These are phyloP conservation scores for Rissa tridactyla DNA, from an alignment of 2,113 vertebrate genomes.

Conservation along the genomic window DNA sequence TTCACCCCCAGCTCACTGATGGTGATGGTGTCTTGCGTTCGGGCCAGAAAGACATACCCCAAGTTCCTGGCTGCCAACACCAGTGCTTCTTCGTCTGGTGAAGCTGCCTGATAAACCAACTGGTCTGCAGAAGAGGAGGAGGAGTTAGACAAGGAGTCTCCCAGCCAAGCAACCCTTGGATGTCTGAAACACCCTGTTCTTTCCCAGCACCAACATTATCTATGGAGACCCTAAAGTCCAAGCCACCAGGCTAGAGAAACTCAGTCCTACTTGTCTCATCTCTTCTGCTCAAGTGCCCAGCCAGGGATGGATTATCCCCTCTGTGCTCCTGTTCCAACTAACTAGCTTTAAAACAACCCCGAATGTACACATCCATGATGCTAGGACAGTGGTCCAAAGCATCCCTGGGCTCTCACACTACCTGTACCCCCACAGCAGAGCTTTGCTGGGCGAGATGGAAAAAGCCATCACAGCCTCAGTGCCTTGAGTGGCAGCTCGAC, in stretches of 20 bases:
- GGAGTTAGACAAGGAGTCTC: too few relatives aligned
- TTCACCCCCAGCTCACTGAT: slow-evolving; percentile 83
- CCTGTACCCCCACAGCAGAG: not conserved
- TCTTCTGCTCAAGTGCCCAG: not conserved
- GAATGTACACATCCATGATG: fast-evolving
- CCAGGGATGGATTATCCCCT: not conserved
- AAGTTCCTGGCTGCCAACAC: slow-evolving; percentile 86
- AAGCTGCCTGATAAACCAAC: slow-evolving; percentile 88
- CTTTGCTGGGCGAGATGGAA: fast-evolving
- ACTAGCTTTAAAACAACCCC: not conserved
- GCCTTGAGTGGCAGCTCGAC: not conserved
- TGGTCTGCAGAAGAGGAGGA: slow-evolving; percentile 61
- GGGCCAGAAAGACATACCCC: slow-evolving; percentile 86
- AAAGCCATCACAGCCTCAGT: fast-evolving
- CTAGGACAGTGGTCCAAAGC: not conserved
- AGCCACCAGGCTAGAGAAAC: not conserved
- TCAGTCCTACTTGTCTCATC: not conserved
- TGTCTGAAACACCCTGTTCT: not conserved
- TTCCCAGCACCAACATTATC: not conserved
- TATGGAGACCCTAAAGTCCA: not conserved
- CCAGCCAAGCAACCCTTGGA: not conserved
- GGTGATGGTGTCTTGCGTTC: slow-evolving; percentile 84
- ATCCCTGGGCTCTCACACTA: fast-evolving
- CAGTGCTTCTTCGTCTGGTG: slow-evolving; percentile 90
- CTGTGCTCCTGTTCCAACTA: not conserved